Evolutionary conservation across 2,797 vertebrate species (phyloP), one percentile per base, ranked within the genome.

Genomic region (Rhinella marina): DNA sequence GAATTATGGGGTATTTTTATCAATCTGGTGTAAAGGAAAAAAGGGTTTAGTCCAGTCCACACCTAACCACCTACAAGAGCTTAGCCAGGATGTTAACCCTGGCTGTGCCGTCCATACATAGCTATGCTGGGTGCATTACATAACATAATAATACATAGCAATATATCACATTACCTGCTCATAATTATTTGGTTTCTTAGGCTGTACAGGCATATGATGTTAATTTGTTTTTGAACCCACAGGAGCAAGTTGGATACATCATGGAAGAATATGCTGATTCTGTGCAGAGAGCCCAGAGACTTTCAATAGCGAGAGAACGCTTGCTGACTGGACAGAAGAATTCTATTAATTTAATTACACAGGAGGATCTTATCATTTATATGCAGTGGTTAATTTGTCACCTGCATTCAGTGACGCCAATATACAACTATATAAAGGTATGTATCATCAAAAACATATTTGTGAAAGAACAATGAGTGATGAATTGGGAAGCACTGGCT

Each of bases 401-500:
- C 54, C 88, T 97, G 25, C 93, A 94, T 73, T 95, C 94, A 29
- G 89, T 95, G 50, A 93, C 93, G 75, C 91, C 89, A 14, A 82
- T 96, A 88, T 93, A 95, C 86, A 89, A 0, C 90, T 96, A 96
- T 90, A 90, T 96, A 72, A 91, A 90, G 92, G 95, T 97, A 91
- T 91, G 91, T 75, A 73, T 50, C 41, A n/a, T 52, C 21, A 52
- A 25, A 72, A 48, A 48, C 9, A 59, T 59, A 41, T 41, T 41
- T 41, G 41, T 41, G 41, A 41, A 3, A 41, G 32, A 41, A 5
- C 32, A 41, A 41, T 5, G 3, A 41, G 32, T 41, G 32, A 41
- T 41, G 41, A 5, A 41, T 41, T 41, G 41, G 41, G 41, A 4
- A 5, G 41, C 41, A 41, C 41, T 41, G 41, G 41, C 41, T 41